A percentile compares a stretch with the other conserved stretches of the same genome.
phyloP scores from a whole-genome alignment of 2,888 invertebrate species.

The Scaeva pyrastri region DNA sequence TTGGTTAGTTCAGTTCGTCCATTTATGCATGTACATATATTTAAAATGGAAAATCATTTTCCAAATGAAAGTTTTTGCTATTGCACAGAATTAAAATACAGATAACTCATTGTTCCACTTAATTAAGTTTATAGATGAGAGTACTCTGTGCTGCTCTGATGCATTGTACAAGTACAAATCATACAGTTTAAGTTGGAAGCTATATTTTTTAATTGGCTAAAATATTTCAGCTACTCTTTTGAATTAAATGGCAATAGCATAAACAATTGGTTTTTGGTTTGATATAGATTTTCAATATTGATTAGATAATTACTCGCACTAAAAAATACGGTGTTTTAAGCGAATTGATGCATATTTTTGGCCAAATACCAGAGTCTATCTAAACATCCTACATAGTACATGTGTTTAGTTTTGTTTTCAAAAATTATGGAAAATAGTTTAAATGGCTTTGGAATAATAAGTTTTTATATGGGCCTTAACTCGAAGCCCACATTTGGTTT shows the following conservation, averaged over 20 bases:
- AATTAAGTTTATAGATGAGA: slow-evolving; percentile 1
- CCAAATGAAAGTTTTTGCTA: slow-evolving; percentile 33
- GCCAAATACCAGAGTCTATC: neutral
- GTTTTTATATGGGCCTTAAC: no score
- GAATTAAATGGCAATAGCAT: slow-evolving; percentile 23
- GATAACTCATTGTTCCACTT: slow-evolving; percentile 35
- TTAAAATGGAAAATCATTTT: slow-evolving; percentile 31
- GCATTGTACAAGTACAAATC: neutral
- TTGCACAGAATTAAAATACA: slow-evolving; percentile 28
- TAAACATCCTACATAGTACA: no score
- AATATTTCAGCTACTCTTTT: slow-evolving; percentile 14
- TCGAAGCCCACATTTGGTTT: no score
- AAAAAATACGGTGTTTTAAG: neutral
- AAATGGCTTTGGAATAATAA: no score
- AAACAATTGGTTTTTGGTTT: slow-evolving; percentile 39
- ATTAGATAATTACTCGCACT: slow-evolving; percentile 41
- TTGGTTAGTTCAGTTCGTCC: no score
- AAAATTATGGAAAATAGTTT: no score
- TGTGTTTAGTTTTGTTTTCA: no score
- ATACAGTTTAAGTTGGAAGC: neutral
- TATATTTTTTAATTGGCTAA: slow-evolving; percentile 6
- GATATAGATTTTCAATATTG: neutral
- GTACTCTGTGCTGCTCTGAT: no score
- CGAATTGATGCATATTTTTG: neutral
- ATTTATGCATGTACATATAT: neutral